Percentiles rank a stretch among this genome's conserved stretches.
Conservation (phyloP, 1,140 invertebrate species). For the Drosophila punjabiensis region DNA sequence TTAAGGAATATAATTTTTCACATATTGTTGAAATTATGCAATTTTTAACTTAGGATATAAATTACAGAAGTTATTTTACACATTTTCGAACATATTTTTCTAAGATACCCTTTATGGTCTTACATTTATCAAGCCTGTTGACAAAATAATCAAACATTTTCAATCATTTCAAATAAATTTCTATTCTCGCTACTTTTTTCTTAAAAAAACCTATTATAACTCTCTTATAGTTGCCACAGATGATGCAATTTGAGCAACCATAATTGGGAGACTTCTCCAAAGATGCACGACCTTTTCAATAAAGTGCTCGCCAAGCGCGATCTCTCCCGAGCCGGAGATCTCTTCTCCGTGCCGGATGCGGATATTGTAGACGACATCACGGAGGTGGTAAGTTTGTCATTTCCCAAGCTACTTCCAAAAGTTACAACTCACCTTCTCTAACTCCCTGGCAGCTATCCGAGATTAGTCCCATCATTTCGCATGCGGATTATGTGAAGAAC, state of each 20-base stretch:
- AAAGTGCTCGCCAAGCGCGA: slow-evolving; percentile 94
- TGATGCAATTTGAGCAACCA: slow-evolving; percentile 38
- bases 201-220: not conserved
- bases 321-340: slow-evolving; percentile 95
- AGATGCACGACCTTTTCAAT: slow-evolving; percentile 95
- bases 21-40: not conserved
- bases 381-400: slow-evolving; percentile 89
- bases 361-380: slow-evolving; percentile 94
- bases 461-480: slow-evolving; percentile 92
- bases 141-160: not conserved
- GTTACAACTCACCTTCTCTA: not conserved
- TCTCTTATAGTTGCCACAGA: slow-evolving; percentile 41
- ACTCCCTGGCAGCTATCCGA: slow-evolving; percentile 87
- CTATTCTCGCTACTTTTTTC: not conserved
- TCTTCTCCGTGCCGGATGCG: slow-evolving; percentile 94
- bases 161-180: not conserved
- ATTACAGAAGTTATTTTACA: not conserved
- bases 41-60: no score
- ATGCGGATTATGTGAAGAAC: slow-evolving; percentile 92
- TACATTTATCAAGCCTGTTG: not conserved
- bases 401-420: slow-evolving; percentile 7
- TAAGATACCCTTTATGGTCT: not conserved
- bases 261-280: slow-evolving; percentile 26
- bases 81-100: not conserved
- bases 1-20: not conserved